Evolutionary conservation across 2,888 invertebrate species (phyloP), one percentile per base, ranked within the genome.

Genomic region (Ceratothoa steindachneri): DNA sequence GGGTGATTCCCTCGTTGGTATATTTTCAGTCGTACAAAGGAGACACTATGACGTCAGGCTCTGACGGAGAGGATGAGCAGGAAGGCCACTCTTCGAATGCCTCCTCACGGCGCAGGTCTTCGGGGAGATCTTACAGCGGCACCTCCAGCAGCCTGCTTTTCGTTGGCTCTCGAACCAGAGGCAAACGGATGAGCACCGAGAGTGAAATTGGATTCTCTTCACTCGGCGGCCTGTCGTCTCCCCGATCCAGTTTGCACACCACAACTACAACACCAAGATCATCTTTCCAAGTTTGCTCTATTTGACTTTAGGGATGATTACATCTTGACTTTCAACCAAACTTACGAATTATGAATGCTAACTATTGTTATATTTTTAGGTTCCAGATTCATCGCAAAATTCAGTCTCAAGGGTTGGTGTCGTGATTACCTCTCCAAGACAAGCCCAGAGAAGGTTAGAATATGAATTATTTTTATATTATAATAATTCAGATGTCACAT

Each of bases 351-450:
- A 24, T 9, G 5, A 60, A 24, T 60, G n/a, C n/a, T 22, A 60
- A 60, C 5, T 9, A 60, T 9, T 22, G n/a, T 22, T 60, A 9
- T 28, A 12, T 24, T 64, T n/a, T 0, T 65, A 78, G 78, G 73
- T 78, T 27, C 78, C 78, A 5, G 78, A 78, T 66, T 78, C 78
- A 2, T 75, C 78, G 5, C 75, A 76, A 28, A 75, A 78, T 65
- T 78, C 87, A 81, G 86, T 87, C n/a, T 87, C 88, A 80, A 92
- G 92, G 84, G 93, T 92, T 1, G 95, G 95, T 0, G 93, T 94
- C 5, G 94, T 95, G 69, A 93, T 95, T 73, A 95, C 95, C 1
- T 94, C 94, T 1, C 93, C 92, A 82, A 86, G 94, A 68, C 91
- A 93, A 83, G 93, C 94, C 15, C 92, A 93, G 82, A 86, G 95